A percentile compares a stretch with the other conserved stretches of the same genome.
phyloP scores from a whole-genome alignment of 2,113 vertebrate genomes.

The Pionites leucogaster region DNA sequence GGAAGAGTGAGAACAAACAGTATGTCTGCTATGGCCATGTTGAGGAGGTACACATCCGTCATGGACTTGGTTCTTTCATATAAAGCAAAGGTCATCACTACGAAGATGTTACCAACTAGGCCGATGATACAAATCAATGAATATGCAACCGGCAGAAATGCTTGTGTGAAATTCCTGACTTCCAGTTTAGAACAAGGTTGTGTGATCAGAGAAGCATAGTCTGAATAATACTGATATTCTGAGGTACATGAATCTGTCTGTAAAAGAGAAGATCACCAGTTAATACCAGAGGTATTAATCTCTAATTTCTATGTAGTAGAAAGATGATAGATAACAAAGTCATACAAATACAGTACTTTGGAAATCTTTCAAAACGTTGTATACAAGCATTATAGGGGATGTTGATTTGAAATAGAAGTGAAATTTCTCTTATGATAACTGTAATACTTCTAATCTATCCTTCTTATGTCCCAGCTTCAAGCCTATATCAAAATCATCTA shows the following conservation, averaged over 20 bases:
- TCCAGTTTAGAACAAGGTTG: slow-evolving; percentile 35
- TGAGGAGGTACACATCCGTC: slow-evolving; percentile 90
- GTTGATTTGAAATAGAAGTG: not conserved
- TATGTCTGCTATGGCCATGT: slow-evolving; percentile 90
- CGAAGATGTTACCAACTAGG: slow-evolving; percentile 86
- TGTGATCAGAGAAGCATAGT: not conserved
- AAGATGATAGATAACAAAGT: not conserved
- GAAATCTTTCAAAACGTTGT: not conserved
- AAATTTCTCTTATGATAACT: not conserved
- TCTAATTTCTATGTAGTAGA: not conserved
- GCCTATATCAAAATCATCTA: not conserved
- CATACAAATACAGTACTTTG: not conserved
- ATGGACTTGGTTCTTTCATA: slow-evolving; percentile 88
- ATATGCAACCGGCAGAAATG: slow-evolving; percentile 73
- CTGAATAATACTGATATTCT: not conserved
- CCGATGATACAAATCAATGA: slow-evolving; percentile 83
- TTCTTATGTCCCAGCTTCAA: not conserved
- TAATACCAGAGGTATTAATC: not conserved
- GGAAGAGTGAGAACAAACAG: slow-evolving; percentile 87
- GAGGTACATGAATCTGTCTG: not conserved
- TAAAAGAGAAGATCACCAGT: not conserved
- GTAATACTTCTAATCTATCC: not conserved
- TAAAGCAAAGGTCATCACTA: slow-evolving; percentile 85
- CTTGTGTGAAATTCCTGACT: slow-evolving; percentile 65
- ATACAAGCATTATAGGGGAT: not conserved